A percentile compares a stretch with the other conserved stretches of the same genome.
phyloP scores from a whole-genome alignment of 2,113 vertebrate genomes.

The Diadophis punctatus region DNA sequence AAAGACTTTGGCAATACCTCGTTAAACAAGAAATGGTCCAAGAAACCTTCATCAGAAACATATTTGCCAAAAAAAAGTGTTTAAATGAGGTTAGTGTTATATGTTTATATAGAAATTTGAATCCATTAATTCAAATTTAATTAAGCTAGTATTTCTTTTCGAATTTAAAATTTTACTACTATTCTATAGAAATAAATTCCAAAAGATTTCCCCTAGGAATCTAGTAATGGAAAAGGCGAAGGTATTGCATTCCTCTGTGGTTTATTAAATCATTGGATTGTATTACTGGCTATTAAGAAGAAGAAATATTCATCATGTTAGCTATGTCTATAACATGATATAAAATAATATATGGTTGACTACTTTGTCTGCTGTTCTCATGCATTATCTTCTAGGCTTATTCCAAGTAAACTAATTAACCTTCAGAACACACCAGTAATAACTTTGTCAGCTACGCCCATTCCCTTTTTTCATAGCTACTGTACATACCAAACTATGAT shows the following conservation, averaged over 20 bases:
- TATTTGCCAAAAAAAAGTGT: slow-evolving; percentile 89
- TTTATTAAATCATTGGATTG: not conserved
- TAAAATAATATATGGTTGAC: not conserved
- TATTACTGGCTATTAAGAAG: not conserved
- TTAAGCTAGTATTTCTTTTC: not conserved
- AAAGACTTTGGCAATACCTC: slow-evolving; percentile 93
- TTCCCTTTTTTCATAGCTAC: not conserved
- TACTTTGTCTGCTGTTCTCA: not conserved
- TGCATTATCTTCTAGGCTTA: not conserved
- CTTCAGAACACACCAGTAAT: not conserved
- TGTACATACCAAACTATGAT: not conserved
- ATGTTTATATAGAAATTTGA: not conserved
- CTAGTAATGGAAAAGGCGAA: not conserved
- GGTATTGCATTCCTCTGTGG: not conserved
- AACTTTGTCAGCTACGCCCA: not conserved
- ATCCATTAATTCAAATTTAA: not conserved
- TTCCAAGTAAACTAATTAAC: not conserved
- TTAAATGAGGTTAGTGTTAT: slow-evolving; percentile 78
- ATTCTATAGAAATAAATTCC: not conserved
- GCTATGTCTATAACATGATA: not conserved
- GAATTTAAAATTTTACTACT: not conserved
- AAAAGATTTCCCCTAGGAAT: not conserved
- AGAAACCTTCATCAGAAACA: slow-evolving; percentile 95
- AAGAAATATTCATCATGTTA: not conserved
- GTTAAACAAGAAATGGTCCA: slow-evolving; percentile 94